Conservation (phyloP, 2,888 invertebrate species). For the Congeria kusceri region DNA sequence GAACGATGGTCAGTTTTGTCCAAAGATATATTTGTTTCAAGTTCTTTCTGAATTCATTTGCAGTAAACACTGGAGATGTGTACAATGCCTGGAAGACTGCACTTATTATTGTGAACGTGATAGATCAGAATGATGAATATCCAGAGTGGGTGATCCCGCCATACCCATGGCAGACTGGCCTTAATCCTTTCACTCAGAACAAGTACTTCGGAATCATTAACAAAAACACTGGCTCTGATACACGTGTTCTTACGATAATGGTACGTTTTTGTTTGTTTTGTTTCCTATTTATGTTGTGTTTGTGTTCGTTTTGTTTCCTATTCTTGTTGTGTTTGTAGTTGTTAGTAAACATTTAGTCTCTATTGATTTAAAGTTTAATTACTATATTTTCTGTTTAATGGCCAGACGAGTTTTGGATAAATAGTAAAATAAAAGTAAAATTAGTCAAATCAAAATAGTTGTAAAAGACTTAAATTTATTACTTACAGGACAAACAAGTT, state of each 20-base stretch:
- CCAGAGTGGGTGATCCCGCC: conserved; percentile 93
- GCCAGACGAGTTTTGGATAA: no score
- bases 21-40: no score
- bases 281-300: no score
- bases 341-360: not conserved
- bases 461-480: no score
- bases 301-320: not conserved
- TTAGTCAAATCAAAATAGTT: no score
- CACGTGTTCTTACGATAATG: conserved; percentile 92
- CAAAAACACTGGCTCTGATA: conserved; percentile 90
- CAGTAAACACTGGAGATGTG: conserved; percentile 24
- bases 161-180: conserved; percentile 74
- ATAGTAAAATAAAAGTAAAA: no score
- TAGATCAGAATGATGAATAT: conserved; percentile 95
- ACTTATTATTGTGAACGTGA: conserved; percentile 91
- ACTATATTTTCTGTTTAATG: no score
- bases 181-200: conserved; percentile 46
- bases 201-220: conserved; percentile 92
- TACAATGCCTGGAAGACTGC: conserved; percentile 70
- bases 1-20: no score
- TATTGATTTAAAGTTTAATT: not conserved
- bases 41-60: not conserved
- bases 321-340: no score
- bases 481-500: no score
- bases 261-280: conserved; percentile 82